These are phyloP conservation scores for Cettia cetti DNA, from an alignment of 2,113 vertebrate genomes.

Conservation along the genomic window DNA sequence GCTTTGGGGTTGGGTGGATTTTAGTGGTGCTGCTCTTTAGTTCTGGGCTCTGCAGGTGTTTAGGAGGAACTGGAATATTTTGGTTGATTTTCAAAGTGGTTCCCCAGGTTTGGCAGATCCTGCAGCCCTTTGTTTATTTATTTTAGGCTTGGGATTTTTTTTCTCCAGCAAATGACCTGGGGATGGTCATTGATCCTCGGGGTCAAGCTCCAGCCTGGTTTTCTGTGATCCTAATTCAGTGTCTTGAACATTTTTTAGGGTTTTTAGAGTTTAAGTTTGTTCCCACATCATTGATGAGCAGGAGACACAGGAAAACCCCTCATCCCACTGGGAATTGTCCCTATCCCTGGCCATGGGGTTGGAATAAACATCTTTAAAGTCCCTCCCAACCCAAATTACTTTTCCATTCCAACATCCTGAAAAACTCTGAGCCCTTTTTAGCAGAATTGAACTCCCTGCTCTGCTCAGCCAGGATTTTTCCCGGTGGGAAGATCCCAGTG, in stretches of 20 bases:
- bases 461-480: background rate
- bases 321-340: background rate
- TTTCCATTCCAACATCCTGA: background rate
- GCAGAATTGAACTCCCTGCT: background rate
- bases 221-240: background rate
- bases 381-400: background rate
- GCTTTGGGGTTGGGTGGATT: background rate
- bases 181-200: rapidly evolving
- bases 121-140: rapidly evolving
- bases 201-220: background rate
- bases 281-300: background rate
- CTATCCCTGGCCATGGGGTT: background rate
- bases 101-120: background rate
- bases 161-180: background rate
- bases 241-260: too few species aligned
- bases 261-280: background rate
- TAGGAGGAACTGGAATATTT: background rate
- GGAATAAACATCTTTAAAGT: background rate
- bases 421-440: rapidly evolving
- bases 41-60: background rate
- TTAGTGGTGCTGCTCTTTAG: background rate
- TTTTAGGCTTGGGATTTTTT: background rate
- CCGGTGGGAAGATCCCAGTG: background rate
- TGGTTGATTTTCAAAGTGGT: background rate
- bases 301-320: background rate